These are phyloP conservation scores for Alauda arvensis DNA, from an alignment of 2,797 vertebrate genomes.

Conservation along the genomic window DNA sequence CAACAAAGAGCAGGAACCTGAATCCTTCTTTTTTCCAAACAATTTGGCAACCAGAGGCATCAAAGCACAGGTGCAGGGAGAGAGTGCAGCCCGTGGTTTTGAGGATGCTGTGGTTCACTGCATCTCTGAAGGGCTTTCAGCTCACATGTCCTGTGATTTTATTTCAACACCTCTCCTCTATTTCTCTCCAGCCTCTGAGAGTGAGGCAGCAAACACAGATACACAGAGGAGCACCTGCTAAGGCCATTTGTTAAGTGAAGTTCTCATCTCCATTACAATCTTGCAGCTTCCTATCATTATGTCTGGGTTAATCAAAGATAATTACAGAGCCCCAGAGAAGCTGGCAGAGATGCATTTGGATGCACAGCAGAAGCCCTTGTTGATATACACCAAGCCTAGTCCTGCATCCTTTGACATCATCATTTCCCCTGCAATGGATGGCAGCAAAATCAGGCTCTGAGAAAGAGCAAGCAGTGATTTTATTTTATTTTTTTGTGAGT, in stretches of 20 bases:
- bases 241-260: slow-evolving; percentile 18
- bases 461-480: background rate
- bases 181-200: background rate
- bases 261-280: slow-evolving; percentile 6
- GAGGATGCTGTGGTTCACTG: slow-evolving; percentile 20
- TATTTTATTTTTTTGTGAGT: background rate
- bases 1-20: slow-evolving; percentile 37
- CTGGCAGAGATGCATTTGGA: background rate
- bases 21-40: slow-evolving; percentile 51
- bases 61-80: background rate
- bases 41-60: slow-evolving; percentile 60
- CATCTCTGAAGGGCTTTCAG: slow-evolving; percentile 15
- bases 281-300: slow-evolving; percentile 20
- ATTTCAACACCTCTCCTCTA: background rate
- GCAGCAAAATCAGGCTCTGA: background rate
- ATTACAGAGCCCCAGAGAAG: background rate
- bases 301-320: slow-evolving; percentile 29
- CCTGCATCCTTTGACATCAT: background rate
- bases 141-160: background rate
- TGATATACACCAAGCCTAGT: background rate
- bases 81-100: slow-evolving; percentile 20
- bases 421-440: background rate
- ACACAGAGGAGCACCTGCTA: background rate
- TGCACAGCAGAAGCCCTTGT: background rate
- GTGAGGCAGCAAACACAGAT: background rate